Conservation (phyloP, 2,113 vertebrate species). For the zebrafish (Danio rerio) region DNA sequence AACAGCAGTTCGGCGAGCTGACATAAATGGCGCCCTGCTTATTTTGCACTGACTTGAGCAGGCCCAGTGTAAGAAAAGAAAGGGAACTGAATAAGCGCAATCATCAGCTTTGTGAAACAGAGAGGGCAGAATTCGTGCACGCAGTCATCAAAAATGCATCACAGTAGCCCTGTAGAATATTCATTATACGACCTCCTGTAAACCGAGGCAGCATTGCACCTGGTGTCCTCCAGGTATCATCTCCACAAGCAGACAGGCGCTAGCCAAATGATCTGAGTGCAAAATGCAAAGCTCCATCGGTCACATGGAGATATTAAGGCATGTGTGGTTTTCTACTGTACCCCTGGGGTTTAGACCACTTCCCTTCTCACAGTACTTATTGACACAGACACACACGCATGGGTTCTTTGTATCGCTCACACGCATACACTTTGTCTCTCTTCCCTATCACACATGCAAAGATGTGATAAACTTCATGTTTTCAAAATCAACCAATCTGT, state of each 20-base stretch:
- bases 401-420: neutral
- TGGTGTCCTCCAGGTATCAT: constrained; percentile 42
- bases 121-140: constrained; percentile 35
- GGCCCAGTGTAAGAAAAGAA: constrained; percentile 3
- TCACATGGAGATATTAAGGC: constrained; percentile 17
- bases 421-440: neutral
- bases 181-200: constrained; percentile 50
- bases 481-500: neutral
- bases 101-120: constrained; percentile 45
- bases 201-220: constrained; percentile 19
- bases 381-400: constrained; percentile 12
- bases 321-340: constrained; percentile 32
- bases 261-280: neutral
- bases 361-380: constrained; percentile 61
- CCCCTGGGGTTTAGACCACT: constrained; percentile 56
- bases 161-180: constrained; percentile 38
- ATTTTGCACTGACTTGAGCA: neutral
- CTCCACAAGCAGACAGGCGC: neutral
- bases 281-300: neutral
- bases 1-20: neutral
- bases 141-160: constrained; percentile 52
- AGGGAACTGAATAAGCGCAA: constrained; percentile 13
- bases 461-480: neutral
- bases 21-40: neutral
- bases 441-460: neutral